Evolutionary conservation across 2,888 invertebrate species (phyloP), one percentile per base, ranked within the genome.

Genomic region (Leptinotarsa haldemani): DNA sequence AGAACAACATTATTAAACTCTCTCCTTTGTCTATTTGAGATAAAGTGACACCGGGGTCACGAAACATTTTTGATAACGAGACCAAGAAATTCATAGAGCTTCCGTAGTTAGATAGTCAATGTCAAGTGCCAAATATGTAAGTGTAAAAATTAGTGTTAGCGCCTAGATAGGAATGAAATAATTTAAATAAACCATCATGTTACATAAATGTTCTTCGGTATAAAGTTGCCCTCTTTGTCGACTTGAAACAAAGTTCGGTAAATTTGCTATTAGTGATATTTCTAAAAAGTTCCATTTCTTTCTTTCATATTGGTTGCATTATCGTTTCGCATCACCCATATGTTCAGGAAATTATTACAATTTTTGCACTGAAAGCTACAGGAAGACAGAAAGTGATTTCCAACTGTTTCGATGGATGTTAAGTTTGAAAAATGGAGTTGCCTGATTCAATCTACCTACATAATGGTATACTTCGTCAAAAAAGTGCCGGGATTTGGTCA

Each of bases 61-160:
- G 30, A 13, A 61, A 18, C 25, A 30, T 15, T 40, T 30, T 56
- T 22, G 61, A 61, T 61, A 61, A 40, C 61, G 3, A 64, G 73
- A 73, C 73, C 63, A 64, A 73, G 69, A 65, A 46, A 69, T 64
- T 65, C 73, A 73, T 78, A 78, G 80, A 78, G 80, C 80, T 80
- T 80, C 80, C 80, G 75, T 80, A 78, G 80, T 61, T 61, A 61
- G 61, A 70, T 80, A 76, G 69, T 69, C 73, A 76, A 77, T 78
- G 78, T 80, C 74, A 80, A 80, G 80, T 80, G 80, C 80, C 80
- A 73, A 79, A 68, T 71, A 50, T 66, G 20, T 70, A 64, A 40
- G 18, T 64, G 63, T 70, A 64, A 70, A 64, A 64, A 48, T 40
- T 12, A 52, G 3, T 63, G 58, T 47, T 47, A 58, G 46, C 22